Evolutionary conservation across 2,888 invertebrate genomes (phyloP).

Genomic region (Nomada ruficornis): DNA sequence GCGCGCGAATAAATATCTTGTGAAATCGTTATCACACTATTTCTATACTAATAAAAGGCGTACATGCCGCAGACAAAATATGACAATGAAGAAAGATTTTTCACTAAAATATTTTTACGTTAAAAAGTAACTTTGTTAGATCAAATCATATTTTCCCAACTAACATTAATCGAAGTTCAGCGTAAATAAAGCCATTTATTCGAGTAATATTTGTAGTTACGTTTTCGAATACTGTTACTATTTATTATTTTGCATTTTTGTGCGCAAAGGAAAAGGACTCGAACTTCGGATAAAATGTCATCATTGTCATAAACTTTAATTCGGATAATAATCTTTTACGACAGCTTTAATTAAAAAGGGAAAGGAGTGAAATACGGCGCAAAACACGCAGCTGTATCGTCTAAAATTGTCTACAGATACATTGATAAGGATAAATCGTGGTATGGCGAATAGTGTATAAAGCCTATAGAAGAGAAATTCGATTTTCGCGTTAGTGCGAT

Average conservation of each 20-base stretch:
- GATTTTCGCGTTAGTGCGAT: conserved; percentile 44
- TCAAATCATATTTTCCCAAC: neutral
- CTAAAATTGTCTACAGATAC: conserved; percentile 30
- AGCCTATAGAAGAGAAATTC: conserved; percentile 38
- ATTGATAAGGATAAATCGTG: conserved; percentile 6
- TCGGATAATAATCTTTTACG: neutral
- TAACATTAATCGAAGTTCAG: neutral
- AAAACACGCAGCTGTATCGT: neutral
- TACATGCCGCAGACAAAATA: neutral
- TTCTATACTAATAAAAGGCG: no score
- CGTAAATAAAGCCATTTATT: neutral
- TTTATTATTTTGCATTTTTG: no score
- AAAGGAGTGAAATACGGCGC: neutral
- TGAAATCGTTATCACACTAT: no score
- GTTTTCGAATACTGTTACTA: no score
- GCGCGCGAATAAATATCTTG: no score
- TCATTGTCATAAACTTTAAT: neutral
- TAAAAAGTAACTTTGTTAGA: no score
- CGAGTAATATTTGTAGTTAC: no score
- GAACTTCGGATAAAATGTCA: no score
- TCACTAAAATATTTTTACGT: no score
- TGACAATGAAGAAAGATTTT: no score
- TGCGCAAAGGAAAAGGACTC: no score
- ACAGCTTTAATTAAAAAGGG: neutral
- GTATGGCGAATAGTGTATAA: conserved; percentile 10